Conservation (phyloP, 64 coral and sea anemone genomes). For the Stichodactyla mertensii region DNA sequence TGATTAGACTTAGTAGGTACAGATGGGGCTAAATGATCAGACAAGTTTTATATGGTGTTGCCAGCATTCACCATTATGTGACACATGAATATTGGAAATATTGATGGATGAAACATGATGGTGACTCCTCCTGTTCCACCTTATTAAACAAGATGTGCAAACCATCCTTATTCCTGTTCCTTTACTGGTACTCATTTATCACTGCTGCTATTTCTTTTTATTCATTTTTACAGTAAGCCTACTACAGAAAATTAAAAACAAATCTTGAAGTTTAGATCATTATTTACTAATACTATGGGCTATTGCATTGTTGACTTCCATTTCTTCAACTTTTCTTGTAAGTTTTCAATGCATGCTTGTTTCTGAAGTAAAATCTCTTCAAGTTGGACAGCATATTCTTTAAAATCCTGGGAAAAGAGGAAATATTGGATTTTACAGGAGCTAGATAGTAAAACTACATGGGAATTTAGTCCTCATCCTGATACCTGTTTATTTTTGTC, state of each 20-base stretch:
- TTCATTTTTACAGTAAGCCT: background rate
- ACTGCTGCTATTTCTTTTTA: background rate
- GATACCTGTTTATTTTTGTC: slow-evolving; percentile 57
- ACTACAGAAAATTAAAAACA: background rate
- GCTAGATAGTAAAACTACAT: background rate
- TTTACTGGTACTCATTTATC: background rate
- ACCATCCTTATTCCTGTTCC: background rate
- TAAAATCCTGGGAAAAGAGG: slow-evolving; percentile 33
- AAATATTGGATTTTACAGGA: background rate
- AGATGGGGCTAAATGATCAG: too few species aligned
- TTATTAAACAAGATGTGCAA: too few species aligned
- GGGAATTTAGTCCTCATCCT: background rate
- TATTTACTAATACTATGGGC: background rate
- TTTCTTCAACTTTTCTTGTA: slow-evolving; percentile 31
- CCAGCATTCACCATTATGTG: too few species aligned
- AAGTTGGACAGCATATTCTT: slow-evolving; percentile 33
- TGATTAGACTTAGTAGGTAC: too few species aligned
- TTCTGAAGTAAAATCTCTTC: slow-evolving; percentile 47
- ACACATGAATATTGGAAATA: too few species aligned
- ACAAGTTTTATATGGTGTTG: too few species aligned
- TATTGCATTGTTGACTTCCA: slow-evolving; percentile 16
- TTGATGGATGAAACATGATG: too few species aligned
- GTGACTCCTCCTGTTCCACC: too few species aligned
- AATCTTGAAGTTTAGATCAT: background rate
- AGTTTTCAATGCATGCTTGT: slow-evolving; percentile 29